Base-by-base conservation (phyloP, 1,140 invertebrate species). In the Scylla paramamosain region DNA sequence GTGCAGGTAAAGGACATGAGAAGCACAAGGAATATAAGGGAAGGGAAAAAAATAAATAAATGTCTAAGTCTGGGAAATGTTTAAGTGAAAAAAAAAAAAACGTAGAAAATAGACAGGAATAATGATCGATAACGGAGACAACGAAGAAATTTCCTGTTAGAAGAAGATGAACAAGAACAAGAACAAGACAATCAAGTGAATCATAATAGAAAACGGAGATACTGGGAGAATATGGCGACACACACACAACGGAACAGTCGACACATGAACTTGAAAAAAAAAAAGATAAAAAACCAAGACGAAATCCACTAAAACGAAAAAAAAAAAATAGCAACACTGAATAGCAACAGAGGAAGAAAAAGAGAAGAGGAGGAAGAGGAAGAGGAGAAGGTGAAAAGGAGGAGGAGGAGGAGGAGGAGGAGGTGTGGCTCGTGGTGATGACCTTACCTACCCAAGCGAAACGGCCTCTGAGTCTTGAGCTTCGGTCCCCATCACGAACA, bases 371-470 rank as follows among this genome's bases (percentile, higher is more conserved):
- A 8, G 0, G 77, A 46, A 29, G 45, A 82, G 25, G 67, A 39
- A 20, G 59, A 25, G 46, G 89, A 25, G 46, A 4, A 12, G 12
- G 67, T 31, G 59, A 29, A 14, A 77, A 25, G n/a, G 82, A 48
- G 20, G 32, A 93, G 28, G 45, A 7, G 39, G 91, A 48, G 39
- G 67, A 48, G 82, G 91, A 77, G 77, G 45, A 52, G 91, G 91
- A 84, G 91, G 77, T 45, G 91, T 84, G 32, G 91, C 77, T 46
- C 20, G 32, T 84, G 91, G 83, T 93, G 91, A 48, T 93, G 91
- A 93, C 91, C 91, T 86, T 86, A 93, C 67, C 67, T 77, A 93
- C 67, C 91, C 77, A 93, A 93, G 91, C 91, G 91, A 93, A 83
- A 93, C 91, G 91, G 91, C 91, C 91, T 84, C 91, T 84, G 82